phyloP scores from a whole-genome alignment of 2,888 invertebrate species.

The Mythimna albipuncta region DNA sequence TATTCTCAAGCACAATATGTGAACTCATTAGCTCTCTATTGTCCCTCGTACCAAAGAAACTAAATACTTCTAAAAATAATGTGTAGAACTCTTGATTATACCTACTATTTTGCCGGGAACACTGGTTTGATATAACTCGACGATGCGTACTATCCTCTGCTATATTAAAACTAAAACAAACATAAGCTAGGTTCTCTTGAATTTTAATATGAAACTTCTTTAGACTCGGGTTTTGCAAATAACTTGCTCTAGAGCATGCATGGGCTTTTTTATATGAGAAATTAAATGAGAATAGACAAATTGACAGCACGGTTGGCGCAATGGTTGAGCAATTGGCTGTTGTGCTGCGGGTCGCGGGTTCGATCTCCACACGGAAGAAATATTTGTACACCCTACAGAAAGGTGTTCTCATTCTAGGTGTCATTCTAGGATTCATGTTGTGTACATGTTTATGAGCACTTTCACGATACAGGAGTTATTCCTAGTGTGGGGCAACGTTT shows the following conservation, averaged over 20 bases:
- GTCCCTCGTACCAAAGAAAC: conserved; percentile 23
- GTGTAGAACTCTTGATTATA: conserved; percentile 21
- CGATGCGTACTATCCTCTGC: conserved; percentile 26
- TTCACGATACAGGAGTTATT: too few species aligned
- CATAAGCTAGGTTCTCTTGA: conserved; percentile 22
- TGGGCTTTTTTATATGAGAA: conserved; percentile 5
- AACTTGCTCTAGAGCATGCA: conserved; percentile 4
- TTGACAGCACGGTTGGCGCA: not conserved
- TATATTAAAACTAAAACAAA: conserved; percentile 61
- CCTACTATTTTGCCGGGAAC: conserved; percentile 5
- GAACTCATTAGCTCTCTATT: conserved; percentile 26
- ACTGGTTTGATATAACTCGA: conserved; percentile 13
- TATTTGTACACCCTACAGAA: too few species aligned
- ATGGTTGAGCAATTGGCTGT: too few species aligned
- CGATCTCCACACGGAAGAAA: too few species aligned
- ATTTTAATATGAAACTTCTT: conserved; percentile 53
- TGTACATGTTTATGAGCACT: too few species aligned
- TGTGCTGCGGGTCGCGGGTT: too few species aligned
- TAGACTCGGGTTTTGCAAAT: conserved; percentile 31
- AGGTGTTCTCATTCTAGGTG: too few species aligned
- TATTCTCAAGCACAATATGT: not conserved
- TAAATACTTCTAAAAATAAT: conserved; percentile 33
- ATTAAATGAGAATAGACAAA: not conserved
- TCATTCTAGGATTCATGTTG: too few species aligned
- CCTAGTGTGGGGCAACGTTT: too few species aligned